Base-by-base conservation (phyloP, 1,140 invertebrate species). In the Tetramorium alpestre region DNA sequence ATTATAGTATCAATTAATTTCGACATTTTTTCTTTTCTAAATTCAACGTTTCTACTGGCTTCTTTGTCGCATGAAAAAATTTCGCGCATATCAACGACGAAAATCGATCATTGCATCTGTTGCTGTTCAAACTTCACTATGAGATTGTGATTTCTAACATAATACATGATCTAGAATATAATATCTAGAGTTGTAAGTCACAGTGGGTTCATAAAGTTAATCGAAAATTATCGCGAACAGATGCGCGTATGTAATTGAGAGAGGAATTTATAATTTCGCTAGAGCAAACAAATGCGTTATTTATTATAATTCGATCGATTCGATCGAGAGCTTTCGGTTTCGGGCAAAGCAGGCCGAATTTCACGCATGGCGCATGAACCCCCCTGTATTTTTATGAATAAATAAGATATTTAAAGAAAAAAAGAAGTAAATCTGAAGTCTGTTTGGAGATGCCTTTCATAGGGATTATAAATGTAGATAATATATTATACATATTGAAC, bases 391-490 rank as follows among this genome's bases (percentile, higher is more conserved):
- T 95, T 95, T 95, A 95, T 95, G 95, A 95, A 95, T 95, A 95
- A 95, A 95, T 95, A 95, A 95, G 93, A 95, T 95, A 95, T 95
- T 95, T 95, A 95, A 95, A 95, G 94, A 94, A 75, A 56, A 92
- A 94, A 94, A 93, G 47, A 81, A 94, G 92, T 95, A 95, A 95
- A 95, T 94, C 93, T 95, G 94, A 95, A 95, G 94, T 95, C 94
- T 95, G 94, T 94, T 94, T 95, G 94, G 94, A 95, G 94, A 95
- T 95, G 94, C 94, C 94, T 95, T 95, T 95, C 92, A 95, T 95
- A 95, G 94, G 94, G 94, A 95, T 94, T 95, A 95, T 95, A 95
- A 95, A 95, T 95, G 94, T 95, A 95, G 94, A 95, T 95, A 95
- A 94, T 95, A 94, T 95, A 95, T 95, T 95, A 95, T 94, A 95